phyloP scores from a whole-genome alignment of 2,797 vertebrate species.

The Adelosebastes latens region DNA sequence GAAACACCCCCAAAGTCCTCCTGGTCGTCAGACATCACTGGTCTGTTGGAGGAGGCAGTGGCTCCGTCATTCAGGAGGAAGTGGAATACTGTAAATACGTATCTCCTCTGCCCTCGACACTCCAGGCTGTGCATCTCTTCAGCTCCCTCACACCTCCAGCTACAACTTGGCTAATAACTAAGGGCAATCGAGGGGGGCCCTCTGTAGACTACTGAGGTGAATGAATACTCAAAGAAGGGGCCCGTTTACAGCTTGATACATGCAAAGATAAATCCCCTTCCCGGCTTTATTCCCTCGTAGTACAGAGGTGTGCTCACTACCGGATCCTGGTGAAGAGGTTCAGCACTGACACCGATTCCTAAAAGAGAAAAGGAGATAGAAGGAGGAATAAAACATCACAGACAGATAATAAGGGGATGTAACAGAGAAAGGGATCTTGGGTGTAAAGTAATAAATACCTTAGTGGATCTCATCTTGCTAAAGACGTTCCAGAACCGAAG shows the following conservation, averaged over 20 bases:
- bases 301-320: slow-evolving; percentile 72
- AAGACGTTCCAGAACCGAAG: slow-evolving; percentile 99
- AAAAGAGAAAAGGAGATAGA: neutral
- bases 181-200: slow-evolving; percentile 30
- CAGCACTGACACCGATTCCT: slow-evolving; percentile 95
- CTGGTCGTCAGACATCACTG: slow-evolving; percentile 30
- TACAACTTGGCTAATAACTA: slow-evolving; percentile 53
- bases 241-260: slow-evolving; percentile 34
- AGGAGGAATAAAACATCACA: neutral
- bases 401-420: neutral
- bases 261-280: slow-evolving; percentile 44
- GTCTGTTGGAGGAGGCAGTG: slow-evolving; percentile 46
- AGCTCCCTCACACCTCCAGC: slow-evolving; percentile 31
- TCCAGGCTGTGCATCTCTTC: slow-evolving; percentile 11
- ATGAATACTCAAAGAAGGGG: slow-evolving; percentile 45
- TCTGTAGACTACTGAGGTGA: slow-evolving; percentile 49
- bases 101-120: slow-evolving; percentile 23
- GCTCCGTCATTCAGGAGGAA: slow-evolving; percentile 36
- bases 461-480: slow-evolving; percentile 97
- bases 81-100: slow-evolving; percentile 41
- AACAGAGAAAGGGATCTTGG: neutral
- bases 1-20: neutral
- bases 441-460: slow-evolving; percentile 79
- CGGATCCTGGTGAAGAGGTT: slow-evolving; percentile 97
- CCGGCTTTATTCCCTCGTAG: neutral